Conservation (phyloP, 1,140 invertebrate species). For the Temnothorax nylanderi region DNA sequence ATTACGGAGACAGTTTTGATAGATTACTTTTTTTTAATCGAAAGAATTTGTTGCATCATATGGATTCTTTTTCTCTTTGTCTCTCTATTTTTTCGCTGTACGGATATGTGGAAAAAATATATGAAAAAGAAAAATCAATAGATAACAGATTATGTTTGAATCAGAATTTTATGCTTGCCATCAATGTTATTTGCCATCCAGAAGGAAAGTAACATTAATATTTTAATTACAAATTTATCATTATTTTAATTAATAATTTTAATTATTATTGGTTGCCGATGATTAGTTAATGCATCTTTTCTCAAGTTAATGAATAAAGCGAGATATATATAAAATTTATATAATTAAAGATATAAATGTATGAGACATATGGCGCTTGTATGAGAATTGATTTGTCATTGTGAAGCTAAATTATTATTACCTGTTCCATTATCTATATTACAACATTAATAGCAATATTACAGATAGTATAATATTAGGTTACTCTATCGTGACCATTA, state of each 20-base stretch:
- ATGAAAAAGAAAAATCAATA: not conserved
- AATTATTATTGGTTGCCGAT: not conserved
- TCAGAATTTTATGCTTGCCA: not conserved
- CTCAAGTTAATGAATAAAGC: not conserved
- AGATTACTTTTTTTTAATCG: not conserved
- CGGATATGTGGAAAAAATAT: not conserved
- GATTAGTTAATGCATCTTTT: not conserved
- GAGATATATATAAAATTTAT: not conserved
- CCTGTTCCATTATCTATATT: not conserved
- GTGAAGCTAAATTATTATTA: not conserved
- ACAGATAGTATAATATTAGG: slow-evolving; percentile 14
- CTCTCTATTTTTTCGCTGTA: not conserved
- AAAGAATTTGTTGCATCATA: not conserved
- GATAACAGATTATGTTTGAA: not conserved
- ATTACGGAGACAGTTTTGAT: not conserved
- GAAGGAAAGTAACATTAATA: not conserved
- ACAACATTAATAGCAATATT: slow-evolving; percentile 4
- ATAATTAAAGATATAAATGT: not conserved
- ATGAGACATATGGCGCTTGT: not conserved
- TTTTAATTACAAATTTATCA: not conserved
- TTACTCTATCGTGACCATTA: slow-evolving; percentile 13
- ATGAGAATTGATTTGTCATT: not conserved
- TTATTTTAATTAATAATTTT: not conserved
- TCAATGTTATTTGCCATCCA: no score
- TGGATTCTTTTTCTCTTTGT: not conserved